Evolutionary conservation across 1,140 invertebrate genomes (phyloP).

Genomic region (Dinothrombium tinctorium): DNA sequence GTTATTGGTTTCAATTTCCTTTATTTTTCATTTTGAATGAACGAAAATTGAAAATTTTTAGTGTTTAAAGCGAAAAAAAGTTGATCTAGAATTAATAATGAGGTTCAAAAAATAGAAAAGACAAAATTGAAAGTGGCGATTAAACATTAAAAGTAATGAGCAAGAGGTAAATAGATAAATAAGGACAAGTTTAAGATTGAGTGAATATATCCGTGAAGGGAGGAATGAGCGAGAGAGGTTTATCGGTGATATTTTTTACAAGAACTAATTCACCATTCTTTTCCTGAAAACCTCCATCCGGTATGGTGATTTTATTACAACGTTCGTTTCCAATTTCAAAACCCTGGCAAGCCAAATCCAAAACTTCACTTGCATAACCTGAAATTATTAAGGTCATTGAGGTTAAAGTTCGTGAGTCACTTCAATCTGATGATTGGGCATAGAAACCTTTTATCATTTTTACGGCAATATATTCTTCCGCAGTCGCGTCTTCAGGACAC

Average conservation of each 20-base stretch:
- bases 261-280: slow-evolving; percentile 1
- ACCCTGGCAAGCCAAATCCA: slow-evolving; percentile 10
- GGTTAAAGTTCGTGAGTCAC: background rate
- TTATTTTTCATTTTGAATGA: no score
- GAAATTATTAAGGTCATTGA: background rate
- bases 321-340: slow-evolving; percentile 7
- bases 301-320: slow-evolving; percentile 9
- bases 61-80: no score
- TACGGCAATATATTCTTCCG: slow-evolving; percentile 7
- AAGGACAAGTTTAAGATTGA: no score
- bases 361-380: slow-evolving; percentile 11
- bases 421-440: background rate
- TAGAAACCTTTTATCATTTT: slow-evolving; percentile 10
- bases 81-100: no score
- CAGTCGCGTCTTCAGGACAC: slow-evolving; percentile 6
- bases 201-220: slow-evolving; percentile 10
- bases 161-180: no score
- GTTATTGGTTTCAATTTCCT: no score
- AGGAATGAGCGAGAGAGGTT: slow-evolving; percentile 4
- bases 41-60: no score
- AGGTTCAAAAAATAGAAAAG: no score
- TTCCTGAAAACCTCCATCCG: slow-evolving; percentile 7
- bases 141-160: no score
- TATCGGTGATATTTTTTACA: slow-evolving; percentile 1
- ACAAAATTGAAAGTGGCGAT: no score